Evolutionary conservation across 2,113 vertebrate genomes (phyloP), one percentile per base, ranked within the genome.

Genomic region (Nyctibius bracteatus): DNA sequence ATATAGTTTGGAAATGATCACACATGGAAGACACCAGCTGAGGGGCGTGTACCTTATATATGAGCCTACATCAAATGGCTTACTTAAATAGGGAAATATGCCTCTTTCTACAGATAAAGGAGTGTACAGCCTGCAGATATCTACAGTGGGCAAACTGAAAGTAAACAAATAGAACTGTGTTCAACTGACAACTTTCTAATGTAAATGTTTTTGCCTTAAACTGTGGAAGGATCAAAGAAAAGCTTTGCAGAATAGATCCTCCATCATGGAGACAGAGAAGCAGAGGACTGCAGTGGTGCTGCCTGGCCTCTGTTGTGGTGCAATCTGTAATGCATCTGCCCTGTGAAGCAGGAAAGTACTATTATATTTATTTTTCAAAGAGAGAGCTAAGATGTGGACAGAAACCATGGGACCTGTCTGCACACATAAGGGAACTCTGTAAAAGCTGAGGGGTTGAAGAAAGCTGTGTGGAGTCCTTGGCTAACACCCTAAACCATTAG

Each of bases 401-500:
- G 88, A 88, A 74, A 54, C 17, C 7, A 39, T 0, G 0, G 25
- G 22, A 58, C 67, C 37, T n/a, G 5, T 14, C 51, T 62, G 39
- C 41, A 37, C 7, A 57, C 9, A 1, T n/a, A 55, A 66, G 12
- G 43, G 59, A 81, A 11, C 37, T 41, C 62, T 58, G 5, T 33
- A 54, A 68, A 65, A 81, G 39, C 28, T 47, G 81, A 57, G 37
- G 47, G 10, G 14, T 41, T 79, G 78, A 63, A 81, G 59, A 68
- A 87, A 82, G 30, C 71, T 83, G 31, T 31, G 54, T 47, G 43
- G 49, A 86, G 55, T 57, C 43, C 59, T 54, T 4, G 8, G 52
- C 39, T 89, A 83, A 58, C 28, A 46, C 82, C 30, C 47, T 89
- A 47, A 77, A 24, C 39, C 47, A 72, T 84, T 91, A 91, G 68